Evolutionary conservation across 2,113 vertebrate species (phyloP).

Genomic region (Burhinus oedicnemus): DNA sequence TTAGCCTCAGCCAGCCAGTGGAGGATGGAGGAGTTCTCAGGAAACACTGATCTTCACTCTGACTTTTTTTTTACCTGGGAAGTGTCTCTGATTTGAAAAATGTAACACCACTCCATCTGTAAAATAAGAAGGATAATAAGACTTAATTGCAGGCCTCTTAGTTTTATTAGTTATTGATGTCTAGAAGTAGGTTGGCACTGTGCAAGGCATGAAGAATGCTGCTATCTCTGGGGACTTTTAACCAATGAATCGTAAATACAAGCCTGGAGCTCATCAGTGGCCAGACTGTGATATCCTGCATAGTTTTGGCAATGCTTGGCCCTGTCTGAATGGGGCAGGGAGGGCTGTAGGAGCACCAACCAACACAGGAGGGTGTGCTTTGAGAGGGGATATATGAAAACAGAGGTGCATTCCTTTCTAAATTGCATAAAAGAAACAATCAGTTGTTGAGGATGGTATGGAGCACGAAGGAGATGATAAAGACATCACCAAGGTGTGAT

Average conservation of each 20-base stretch:
- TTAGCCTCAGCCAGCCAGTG: neutral
- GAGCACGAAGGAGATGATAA: neutral
- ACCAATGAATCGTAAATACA: neutral
- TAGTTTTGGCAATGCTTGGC: neutral
- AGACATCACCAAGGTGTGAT: neutral
- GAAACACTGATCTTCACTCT: neutral
- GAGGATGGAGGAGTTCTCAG: neutral
- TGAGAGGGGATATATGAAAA: neutral
- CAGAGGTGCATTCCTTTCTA: neutral
- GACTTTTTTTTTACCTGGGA: neutral
- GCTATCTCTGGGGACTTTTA: neutral
- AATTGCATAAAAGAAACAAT: neutral
- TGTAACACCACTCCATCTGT: neutral
- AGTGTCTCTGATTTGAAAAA: neutral
- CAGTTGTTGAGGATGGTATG: neutral
- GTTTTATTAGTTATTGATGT: neutral
- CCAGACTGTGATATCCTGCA: neutral
- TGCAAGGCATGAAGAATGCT: neutral
- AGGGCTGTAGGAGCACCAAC: neutral
- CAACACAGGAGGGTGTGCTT: neutral
- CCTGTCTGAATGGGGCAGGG: neutral
- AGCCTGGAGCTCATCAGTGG: neutral
- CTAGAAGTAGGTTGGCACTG: neutral
- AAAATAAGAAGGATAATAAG: neutral
- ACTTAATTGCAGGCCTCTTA: neutral